Percentiles rank a stretch among this genome's conserved stretches.
Conservation (phyloP, 2,113 vertebrate species). For the Rhea americana region DNA sequence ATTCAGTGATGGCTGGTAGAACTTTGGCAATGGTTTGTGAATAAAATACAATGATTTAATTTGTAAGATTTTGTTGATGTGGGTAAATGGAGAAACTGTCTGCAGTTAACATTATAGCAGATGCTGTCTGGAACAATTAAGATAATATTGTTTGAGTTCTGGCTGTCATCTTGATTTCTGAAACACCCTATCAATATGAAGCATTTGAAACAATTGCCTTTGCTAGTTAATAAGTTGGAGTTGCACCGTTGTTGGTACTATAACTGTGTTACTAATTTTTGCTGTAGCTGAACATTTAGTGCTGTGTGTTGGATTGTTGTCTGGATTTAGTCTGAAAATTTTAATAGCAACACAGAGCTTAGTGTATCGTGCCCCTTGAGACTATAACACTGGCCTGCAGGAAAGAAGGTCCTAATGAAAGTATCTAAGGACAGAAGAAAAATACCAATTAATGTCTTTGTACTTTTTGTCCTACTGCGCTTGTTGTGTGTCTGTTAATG, state of each 20-base stretch:
- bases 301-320: neutral
- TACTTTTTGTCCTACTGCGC: neutral
- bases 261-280: neutral
- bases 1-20: neutral
- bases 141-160: neutral
- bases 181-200: neutral
- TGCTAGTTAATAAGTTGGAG: neutral
- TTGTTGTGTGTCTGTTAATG: neutral
- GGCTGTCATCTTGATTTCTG: neutral
- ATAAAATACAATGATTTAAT: neutral
- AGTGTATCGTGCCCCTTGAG: neutral
- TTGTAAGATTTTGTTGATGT: neutral
- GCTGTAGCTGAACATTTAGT: neutral
- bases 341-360: neutral
- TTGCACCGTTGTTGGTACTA: neutral
- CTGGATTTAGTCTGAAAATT: constrained; percentile 7
- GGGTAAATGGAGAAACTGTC: neutral
- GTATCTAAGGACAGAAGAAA: constrained; percentile 7
- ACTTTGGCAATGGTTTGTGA: neutral
- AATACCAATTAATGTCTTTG: neutral
- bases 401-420: neutral
- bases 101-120: neutral
- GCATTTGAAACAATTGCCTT: neutral
- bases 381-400: neutral
- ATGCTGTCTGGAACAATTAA: neutral